Evolutionary conservation across 1,140 invertebrate genomes (phyloP).

Genomic region (Diabrotica undecimpunctata): DNA sequence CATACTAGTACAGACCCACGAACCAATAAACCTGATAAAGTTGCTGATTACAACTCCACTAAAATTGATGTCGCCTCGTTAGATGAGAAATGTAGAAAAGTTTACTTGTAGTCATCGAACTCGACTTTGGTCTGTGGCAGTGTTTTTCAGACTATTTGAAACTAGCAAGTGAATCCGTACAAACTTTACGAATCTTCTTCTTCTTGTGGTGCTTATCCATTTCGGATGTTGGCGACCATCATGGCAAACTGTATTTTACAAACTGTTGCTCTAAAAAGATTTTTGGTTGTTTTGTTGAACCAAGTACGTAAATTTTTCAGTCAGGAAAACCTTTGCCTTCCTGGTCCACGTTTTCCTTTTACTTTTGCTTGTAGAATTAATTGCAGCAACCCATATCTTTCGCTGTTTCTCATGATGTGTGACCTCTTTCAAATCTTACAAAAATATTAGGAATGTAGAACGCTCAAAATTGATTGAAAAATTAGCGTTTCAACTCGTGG

Average conservation of each 20-base stretch:
- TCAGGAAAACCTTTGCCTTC: no score
- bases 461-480: conserved; percentile 11
- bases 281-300: no score
- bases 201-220: no score
- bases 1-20: conserved; percentile 19
- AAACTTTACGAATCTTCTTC: conserved; percentile 6
- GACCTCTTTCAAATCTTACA: no score
- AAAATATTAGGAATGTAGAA: neutral
- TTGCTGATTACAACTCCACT: conserved; percentile 39
- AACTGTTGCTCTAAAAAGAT: no score
- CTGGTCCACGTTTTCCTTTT: no score
- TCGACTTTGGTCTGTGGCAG: conserved; percentile 12
- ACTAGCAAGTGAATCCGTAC: conserved; percentile 6
- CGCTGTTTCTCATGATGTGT: no score
- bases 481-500: conserved; percentile 2
- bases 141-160: conserved; percentile 11
- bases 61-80: conserved; percentile 47
- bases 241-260: no score
- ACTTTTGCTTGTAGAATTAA: no score
- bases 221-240: no score
- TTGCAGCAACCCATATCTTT: no score
- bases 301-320: no score
- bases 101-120: conserved; percentile 26
- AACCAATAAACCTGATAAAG: conserved; percentile 41
- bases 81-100: conserved; percentile 41